Conservation (phyloP, 2,113 vertebrate genomes). For the Nycticryphes semicollaris region DNA sequence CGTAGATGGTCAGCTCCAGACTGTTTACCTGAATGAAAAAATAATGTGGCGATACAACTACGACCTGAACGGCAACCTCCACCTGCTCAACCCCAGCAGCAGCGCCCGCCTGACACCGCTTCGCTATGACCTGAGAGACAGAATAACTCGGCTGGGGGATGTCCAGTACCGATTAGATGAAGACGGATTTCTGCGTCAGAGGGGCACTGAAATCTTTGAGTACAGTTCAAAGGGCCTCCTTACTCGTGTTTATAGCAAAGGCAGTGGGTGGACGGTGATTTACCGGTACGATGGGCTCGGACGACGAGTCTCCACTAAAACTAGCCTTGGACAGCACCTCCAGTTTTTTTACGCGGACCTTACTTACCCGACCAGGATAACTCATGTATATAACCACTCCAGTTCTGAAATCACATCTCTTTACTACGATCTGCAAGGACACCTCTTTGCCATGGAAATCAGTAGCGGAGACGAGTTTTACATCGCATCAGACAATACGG, state of each 20-base stretch:
- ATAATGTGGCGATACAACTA: constrained; percentile 98
- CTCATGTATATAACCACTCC: constrained; percentile 96
- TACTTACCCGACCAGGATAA: constrained; percentile 91
- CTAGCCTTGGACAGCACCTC: constrained; percentile 90
- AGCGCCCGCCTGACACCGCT: constrained; percentile 88
- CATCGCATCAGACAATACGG: constrained; percentile 95
- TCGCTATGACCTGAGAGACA: constrained; percentile 93
- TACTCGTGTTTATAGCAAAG: constrained; percentile 94
- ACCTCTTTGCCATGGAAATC: constrained; percentile 98
- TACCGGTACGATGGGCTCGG: constrained; percentile 96
- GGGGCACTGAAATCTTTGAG: constrained; percentile 94
- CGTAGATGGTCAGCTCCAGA: constrained; percentile 94
- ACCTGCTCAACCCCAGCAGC: constrained; percentile 90
- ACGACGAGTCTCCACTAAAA: constrained; percentile 91
- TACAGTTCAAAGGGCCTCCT: constrained; percentile 97
- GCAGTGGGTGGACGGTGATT: constrained; percentile 91
- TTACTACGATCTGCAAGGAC: constrained; percentile 97
- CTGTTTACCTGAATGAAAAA: constrained; percentile 94
- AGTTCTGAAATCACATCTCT: constrained; percentile 97
- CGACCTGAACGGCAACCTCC: constrained; percentile 96
- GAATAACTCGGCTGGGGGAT: constrained; percentile 95
- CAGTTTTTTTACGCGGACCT: constrained; percentile 98
- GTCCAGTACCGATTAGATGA: constrained; percentile 95
- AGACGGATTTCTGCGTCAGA: constrained; percentile 93
- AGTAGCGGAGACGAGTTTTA: constrained; percentile 98